Evolutionary conservation across 64 coral and sea anemone species (phyloP).

Genomic region (Dendronephthya gigantea): DNA sequence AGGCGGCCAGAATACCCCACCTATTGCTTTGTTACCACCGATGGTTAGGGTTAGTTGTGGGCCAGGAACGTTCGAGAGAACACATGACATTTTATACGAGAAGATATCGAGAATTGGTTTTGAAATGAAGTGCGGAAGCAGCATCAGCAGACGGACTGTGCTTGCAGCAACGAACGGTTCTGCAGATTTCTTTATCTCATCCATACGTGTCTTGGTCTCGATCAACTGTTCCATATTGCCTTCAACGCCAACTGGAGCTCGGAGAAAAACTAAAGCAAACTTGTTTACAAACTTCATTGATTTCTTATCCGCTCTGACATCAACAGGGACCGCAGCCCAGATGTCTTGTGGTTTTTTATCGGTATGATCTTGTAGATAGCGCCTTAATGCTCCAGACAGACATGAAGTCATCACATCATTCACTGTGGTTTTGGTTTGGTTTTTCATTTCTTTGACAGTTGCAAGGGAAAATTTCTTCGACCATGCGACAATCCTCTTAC

Average conservation of each 20-base stretch:
- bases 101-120: constrained; percentile 66
- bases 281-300: constrained; percentile 70
- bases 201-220: constrained; percentile 71
- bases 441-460: constrained; percentile 74
- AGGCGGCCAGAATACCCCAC: constrained; percentile 79
- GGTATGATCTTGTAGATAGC: constrained; percentile 53
- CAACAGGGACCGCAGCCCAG: constrained; percentile 82
- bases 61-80: constrained; percentile 82
- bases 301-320: constrained; percentile 56
- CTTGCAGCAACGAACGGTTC: constrained; percentile 62
- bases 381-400: constrained; percentile 58
- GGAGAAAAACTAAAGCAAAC: constrained; percentile 79
- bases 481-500: constrained; percentile 71
- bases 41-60: constrained; percentile 53
- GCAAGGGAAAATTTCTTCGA: constrained; percentile 57
- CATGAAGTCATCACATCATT: constrained; percentile 99
- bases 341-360: constrained; percentile 53
- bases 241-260: constrained; percentile 49
- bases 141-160: constrained; percentile 59
- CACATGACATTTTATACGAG: constrained; percentile 77
- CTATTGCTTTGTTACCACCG: constrained; percentile 51
- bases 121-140: constrained; percentile 65
- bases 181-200: constrained; percentile 77
- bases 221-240: constrained; percentile 55
- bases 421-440: constrained; percentile 64